Evolutionary conservation across 2,797 vertebrate species (phyloP), one percentile per base, ranked within the genome.

Genomic region (Luscinia megarhynchos): DNA sequence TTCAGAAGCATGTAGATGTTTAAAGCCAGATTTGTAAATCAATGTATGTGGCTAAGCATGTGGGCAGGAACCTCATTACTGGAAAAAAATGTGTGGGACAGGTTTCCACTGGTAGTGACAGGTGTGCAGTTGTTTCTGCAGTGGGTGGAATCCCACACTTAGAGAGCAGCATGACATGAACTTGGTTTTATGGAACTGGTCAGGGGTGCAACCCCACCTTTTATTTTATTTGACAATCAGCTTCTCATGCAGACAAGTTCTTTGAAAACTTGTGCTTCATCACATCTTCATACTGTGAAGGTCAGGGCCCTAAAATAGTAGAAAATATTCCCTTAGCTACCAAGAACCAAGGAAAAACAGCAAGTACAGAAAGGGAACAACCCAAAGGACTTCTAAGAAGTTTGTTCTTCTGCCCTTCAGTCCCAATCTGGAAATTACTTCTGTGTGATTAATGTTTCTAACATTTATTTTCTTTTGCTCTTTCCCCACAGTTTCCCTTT

Each of bases 401-500:
- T 40, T 54, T 58, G 16, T 30, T 74, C 38, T 84, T 81, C 57
- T 64, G 24, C 17, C 45, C 21, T 55, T 67, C 46, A 29, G 26
- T 69, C 14, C 23, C 50, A 63, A 84, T 40, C 26, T 70, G 72
- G 32, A 85, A 67, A 79, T 32, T 48, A 32, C 34, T 74, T 72
- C 21, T 1, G 5, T 32, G 9, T 48, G 38, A 67, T 57, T 77
- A 23, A 9, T 82, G 34, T 68, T 84, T 77, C 84, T 95, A 82
- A 95, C 1, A 11, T 8, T 68, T 46, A 14, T 94, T 95, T 82
- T 77, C 15, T n/a, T 85, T 53, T 94, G n/a, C 50, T 96, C 36
- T 95, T 67, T 85, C 41, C 53, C 70, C n/a, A 79, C 94, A 97
- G 96, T 96, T 97, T 87, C 94, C 94, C 23, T 34, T 87, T 67